Percentiles rank a stretch among this genome's conserved stretches.
Evolutionary conservation across 2,797 vertebrate species (phyloP).

Genomic region (Crax fasciolata): DNA sequence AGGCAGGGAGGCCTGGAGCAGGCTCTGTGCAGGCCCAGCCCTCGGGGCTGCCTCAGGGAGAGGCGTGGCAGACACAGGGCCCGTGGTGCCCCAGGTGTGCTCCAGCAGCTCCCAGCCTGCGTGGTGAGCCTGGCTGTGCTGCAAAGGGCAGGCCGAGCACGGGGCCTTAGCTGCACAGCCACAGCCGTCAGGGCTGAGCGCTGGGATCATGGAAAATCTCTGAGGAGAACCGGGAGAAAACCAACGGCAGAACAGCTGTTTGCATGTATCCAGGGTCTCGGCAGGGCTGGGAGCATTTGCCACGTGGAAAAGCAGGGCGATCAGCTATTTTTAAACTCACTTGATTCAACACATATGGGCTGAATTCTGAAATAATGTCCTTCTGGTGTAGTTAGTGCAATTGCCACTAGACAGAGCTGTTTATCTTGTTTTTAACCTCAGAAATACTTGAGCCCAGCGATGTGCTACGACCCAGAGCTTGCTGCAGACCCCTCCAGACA

Average conservation of each 20-base stretch:
- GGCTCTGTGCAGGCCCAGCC: too few species aligned
- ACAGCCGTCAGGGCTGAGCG: background rate
- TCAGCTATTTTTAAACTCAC: conserved; percentile 49
- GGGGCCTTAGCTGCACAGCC: too few species aligned
- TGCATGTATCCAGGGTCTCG: conserved; percentile 15
- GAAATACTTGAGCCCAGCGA: background rate
- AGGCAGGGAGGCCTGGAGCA: too few species aligned
- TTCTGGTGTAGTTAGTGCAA: conserved; percentile 72
- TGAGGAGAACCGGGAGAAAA: background rate
- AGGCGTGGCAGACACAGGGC: too few species aligned
- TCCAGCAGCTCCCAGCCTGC: too few species aligned
- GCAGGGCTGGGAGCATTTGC: conserved; percentile 8
- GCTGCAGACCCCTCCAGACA: background rate
- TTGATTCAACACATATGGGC: conserved; percentile 44
- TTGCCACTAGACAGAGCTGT: conserved; percentile 83
- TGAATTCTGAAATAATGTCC: background rate
- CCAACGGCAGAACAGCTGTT: conserved; percentile 25
- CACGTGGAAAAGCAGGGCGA: background rate
- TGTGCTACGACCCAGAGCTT: conserved; percentile 4
- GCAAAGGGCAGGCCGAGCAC: too few species aligned
- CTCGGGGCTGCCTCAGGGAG: too few species aligned
- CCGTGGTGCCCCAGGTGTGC: too few species aligned
- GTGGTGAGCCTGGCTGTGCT: too few species aligned
- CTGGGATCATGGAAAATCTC: conserved; percentile 11
- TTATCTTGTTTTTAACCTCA: conserved; percentile 71